These are phyloP conservation scores for Marasmarcha lunaedactyla DNA, from an alignment of 2,888 invertebrate genomes.

Conservation along the genomic window DNA sequence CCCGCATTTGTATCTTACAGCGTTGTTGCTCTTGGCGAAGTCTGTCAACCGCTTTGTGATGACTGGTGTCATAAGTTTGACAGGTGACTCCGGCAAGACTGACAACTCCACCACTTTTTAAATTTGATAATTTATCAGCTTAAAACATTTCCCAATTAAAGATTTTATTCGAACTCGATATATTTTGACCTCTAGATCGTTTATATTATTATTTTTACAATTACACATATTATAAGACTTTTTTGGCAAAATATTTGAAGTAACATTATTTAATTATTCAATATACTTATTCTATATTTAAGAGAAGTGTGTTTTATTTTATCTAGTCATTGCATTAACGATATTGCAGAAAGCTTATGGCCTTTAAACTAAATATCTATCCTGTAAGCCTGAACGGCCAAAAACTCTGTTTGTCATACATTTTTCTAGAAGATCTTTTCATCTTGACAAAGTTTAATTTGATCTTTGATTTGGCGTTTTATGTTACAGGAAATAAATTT, in stretches of 20 bases:
- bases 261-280: conserved; percentile 71
- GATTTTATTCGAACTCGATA: conserved; percentile 44
- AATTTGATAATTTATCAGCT: conserved; percentile 32
- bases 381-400: no score
- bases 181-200: conserved; percentile 59
- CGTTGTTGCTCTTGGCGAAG: conserved; percentile 32
- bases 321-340: no score
- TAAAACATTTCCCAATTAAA: conserved; percentile 28
- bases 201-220: conserved; percentile 63
- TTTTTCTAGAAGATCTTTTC: no score
- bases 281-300: conserved; percentile 70
- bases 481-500: no score
- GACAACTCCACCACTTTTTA: conserved; percentile 15
- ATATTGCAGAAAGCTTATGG: no score
- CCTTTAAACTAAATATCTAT: no score
- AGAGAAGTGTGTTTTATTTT: conserved; percentile 49
- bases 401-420: no score
- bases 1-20: conserved; percentile 22
- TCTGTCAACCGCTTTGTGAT: conserved; percentile 43
- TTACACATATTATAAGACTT: conserved; percentile 62
- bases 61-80: conserved; percentile 33
- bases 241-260: conserved; percentile 66
- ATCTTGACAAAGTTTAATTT: no score
- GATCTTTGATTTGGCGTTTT: no score
- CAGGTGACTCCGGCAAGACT: conserved; percentile 5